Conservation (phyloP, 2,113 vertebrate genomes). For the Equus przewalskii region DNA sequence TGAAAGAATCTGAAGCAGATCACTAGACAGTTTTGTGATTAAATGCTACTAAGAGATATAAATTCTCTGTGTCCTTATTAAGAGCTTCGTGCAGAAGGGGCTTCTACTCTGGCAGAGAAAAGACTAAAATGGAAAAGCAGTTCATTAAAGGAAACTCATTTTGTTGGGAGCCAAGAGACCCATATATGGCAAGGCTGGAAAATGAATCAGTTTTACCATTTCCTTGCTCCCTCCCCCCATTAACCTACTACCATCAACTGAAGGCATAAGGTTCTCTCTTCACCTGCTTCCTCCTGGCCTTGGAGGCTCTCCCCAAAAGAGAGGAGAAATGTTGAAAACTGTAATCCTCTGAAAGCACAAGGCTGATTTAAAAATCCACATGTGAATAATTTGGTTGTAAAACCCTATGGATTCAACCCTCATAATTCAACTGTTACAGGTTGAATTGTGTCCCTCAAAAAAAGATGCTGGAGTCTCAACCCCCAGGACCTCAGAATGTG, state of each 20-base stretch:
- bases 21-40: not conserved
- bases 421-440: not conserved
- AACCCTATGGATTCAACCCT: not conserved
- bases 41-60: constrained; percentile 22
- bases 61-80: not conserved
- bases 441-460: not conserved
- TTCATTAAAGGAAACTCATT: constrained; percentile 56
- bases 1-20: constrained; percentile 6
- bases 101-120: constrained; percentile 66
- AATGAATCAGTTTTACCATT: constrained; percentile 37
- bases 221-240: not conserved
- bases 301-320: constrained; percentile 48
- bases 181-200: constrained; percentile 57
- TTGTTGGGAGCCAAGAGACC: constrained; percentile 63
- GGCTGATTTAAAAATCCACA: constrained; percentile 30
- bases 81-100: not conserved
- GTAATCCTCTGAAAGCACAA: not conserved
- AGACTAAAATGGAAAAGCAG: constrained; percentile 57
- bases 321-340: constrained; percentile 20
- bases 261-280: not conserved
- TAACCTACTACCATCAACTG: constrained; percentile 23
- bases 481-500: not conserved
- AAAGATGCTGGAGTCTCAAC: not conserved
- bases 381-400: constrained; percentile 37
- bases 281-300: constrained; percentile 3